These are phyloP conservation scores for Drosophila grimshawi DNA, from an alignment of 1,140 invertebrate genomes.

Conservation along the genomic window DNA sequence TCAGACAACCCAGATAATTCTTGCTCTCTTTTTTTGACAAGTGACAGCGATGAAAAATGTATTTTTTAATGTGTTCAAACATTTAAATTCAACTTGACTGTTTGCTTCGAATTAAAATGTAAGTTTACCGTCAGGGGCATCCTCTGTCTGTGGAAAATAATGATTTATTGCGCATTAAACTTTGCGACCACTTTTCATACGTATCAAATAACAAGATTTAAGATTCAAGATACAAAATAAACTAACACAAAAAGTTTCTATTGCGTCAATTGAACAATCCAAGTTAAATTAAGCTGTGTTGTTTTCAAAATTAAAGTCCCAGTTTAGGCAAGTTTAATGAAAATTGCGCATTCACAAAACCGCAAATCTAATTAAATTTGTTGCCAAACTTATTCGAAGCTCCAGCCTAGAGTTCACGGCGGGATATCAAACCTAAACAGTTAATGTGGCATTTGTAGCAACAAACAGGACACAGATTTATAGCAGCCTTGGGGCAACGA, in stretches of 20 bases:
- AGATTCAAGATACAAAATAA: not conserved
- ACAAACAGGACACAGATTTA: constrained; percentile 40
- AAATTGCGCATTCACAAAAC: constrained; percentile 16
- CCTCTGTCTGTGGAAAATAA: not conserved
- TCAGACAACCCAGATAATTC: too few relatives aligned
- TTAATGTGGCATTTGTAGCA: constrained; percentile 38
- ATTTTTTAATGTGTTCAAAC: not conserved
- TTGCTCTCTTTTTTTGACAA: too few relatives aligned
- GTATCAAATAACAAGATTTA: not conserved
- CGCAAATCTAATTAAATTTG: constrained; percentile 52
- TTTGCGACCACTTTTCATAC: not conserved
- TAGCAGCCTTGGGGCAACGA: constrained; percentile 20
- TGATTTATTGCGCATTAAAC: not conserved
- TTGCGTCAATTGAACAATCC: constrained; percentile 3
- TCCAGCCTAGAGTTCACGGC: constrained; percentile 16
- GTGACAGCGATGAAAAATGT: too few relatives aligned
- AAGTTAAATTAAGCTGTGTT: constrained; percentile 4
- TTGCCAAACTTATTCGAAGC: constrained; percentile 19
- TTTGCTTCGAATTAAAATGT: constrained; percentile 1
- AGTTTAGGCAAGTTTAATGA: constrained; percentile 11
- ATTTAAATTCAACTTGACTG: constrained; percentile 5
- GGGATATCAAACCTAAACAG: constrained; percentile 17
- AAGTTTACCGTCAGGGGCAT: not conserved
- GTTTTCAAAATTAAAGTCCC: not conserved
- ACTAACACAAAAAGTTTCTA: not conserved